A percentile compares a stretch with the other conserved stretches of the same genome.
phyloP scores from a whole-genome alignment of 1,140 invertebrate genomes.

The Drosophila sucinea region DNA sequence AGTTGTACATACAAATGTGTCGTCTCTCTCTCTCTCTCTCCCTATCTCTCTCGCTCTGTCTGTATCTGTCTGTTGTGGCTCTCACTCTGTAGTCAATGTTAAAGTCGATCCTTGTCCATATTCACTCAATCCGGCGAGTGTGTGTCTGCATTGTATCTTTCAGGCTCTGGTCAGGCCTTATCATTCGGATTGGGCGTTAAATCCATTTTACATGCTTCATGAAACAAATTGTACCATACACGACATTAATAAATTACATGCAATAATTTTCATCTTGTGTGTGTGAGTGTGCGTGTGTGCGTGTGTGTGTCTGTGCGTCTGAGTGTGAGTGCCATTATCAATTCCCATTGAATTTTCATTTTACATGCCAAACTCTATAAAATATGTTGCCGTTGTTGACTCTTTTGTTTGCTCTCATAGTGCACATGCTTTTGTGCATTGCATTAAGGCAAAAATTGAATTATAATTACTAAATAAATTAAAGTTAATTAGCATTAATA shows the following conservation, averaged over 20 bases:
- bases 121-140: slow-evolving; percentile 25
- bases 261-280: slow-evolving; percentile 53
- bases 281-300: slow-evolving; percentile 9
- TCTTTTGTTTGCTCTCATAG: slow-evolving; percentile 14
- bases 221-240: slow-evolving; percentile 66
- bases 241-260: slow-evolving; percentile 72
- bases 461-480: slow-evolving; percentile 58
- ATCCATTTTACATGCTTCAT: slow-evolving; percentile 67
- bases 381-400: slow-evolving; percentile 14
- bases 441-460: slow-evolving; percentile 43
- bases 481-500: slow-evolving; percentile 50
- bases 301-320: slow-evolving; percentile 19
- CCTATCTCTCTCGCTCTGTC: neutral
- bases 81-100: slow-evolving; percentile 30
- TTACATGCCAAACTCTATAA: slow-evolving; percentile 33
- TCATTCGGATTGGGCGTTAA: slow-evolving; percentile 41
- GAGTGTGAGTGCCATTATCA: slow-evolving; percentile 41
- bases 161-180: slow-evolving; percentile 26
- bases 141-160: slow-evolving; percentile 5
- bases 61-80: neutral
- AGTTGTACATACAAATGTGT: slow-evolving; percentile 14
- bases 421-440: neutral
- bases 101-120: slow-evolving; percentile 30
- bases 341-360: slow-evolving; percentile 60
- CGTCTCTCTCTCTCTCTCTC: neutral